Evolutionary conservation across 1,140 invertebrate genomes (phyloP), one percentile per base, ranked within the genome.

Genomic region (Pachypeltis micranthus): DNA sequence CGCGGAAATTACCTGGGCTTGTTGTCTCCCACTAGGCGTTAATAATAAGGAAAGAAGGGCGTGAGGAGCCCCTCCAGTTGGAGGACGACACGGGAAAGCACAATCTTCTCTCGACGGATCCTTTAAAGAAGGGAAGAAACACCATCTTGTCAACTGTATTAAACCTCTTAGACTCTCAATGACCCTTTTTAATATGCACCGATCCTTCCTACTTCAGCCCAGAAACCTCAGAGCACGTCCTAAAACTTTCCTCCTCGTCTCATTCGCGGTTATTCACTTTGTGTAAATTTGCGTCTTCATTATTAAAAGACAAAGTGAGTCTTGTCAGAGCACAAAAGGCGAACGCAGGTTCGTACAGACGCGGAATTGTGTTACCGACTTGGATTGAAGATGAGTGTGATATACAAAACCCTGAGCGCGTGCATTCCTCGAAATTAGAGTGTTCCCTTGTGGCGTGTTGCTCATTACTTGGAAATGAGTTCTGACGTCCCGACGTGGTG

Each of bases 111-210:
- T 7, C 12, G 47, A 51, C 12, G 19, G 34, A 10, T 39, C 34
- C n/a, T 39, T 7, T 39, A 10, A n/a, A 10, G 34, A n/a, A n/a
- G 47, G 47, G 47, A 14, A 51, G 47, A 51, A 51, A 51, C 34
- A 51, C 47, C 47, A 51, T 51, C 47, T 51, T 51, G 47, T 51
- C 47, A 51, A 51, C 47, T 51, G 47, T 51, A 51, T 51, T 51
- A 51, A 51, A 51, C 47, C 47, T 51, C 47, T 51, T 51, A 51
- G 47, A 51, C 47, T 51, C 47, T 51, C 47, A 51, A 51, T 51
- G 47, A 51, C 47, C 47, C 47, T 51, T 51, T 51, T 51, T 51
- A 51, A 51, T 51, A 51, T 51, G 7, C 47, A 51, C 47, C 47
- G 47, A 51, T 51, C 47, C 23, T 21, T n/a, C n/a, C n/a, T n/a